Conservation (phyloP, 2,113 vertebrate genomes). For the Acanthisitta chloris region DNA sequence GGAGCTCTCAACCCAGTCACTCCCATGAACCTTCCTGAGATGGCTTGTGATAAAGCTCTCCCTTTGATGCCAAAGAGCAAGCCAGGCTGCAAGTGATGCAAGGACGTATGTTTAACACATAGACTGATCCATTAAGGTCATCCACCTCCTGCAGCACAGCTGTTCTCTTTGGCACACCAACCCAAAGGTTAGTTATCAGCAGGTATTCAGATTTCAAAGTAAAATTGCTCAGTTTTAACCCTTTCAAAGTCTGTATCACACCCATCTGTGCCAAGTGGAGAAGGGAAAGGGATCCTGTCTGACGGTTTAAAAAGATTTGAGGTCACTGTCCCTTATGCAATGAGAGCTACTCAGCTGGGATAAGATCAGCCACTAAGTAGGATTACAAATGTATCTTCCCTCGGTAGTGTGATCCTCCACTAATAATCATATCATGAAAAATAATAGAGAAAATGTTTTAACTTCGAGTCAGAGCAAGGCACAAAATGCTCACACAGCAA, state of each 20-base stretch:
- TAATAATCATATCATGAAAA: neutral
- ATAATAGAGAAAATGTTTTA: neutral
- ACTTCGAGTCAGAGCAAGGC: neutral
- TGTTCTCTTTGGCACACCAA: neutral
- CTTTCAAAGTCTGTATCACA: neutral
- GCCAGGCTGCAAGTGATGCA: neutral
- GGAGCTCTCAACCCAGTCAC: neutral
- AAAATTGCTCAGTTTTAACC: neutral
- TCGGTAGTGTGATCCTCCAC: neutral
- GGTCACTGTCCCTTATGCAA: constrained; percentile 50
- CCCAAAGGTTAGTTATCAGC: neutral
- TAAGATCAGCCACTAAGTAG: constrained; percentile 36
- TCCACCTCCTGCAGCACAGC: neutral
- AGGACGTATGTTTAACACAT: fast-evolving
- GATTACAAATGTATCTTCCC: constrained; percentile 40
- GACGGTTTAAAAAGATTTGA: neutral
- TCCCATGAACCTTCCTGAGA: neutral
- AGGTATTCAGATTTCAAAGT: neutral
- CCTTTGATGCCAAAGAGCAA: neutral
- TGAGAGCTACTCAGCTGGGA: neutral
- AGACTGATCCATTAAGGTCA: neutral
- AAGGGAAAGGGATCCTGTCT: neutral
- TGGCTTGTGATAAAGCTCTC: neutral
- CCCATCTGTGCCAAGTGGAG: neutral
- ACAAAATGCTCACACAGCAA: fast-evolving